Evolutionary conservation across 2,797 vertebrate species (phyloP), one percentile per base, ranked within the genome.

Genomic region (Tachyglossus aculeatus): DNA sequence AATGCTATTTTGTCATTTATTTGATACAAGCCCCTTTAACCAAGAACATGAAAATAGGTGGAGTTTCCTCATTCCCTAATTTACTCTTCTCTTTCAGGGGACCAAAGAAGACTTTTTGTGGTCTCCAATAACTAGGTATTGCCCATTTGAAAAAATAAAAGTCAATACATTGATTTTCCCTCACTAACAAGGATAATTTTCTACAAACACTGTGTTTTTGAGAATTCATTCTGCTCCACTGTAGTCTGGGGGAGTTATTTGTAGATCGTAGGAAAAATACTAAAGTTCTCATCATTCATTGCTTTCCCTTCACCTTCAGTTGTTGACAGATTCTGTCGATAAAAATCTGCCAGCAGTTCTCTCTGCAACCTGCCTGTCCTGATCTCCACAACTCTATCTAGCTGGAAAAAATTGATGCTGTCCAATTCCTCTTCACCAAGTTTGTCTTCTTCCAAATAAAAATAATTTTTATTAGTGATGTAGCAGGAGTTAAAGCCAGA

Each of bases 261-360:
- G 55, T 75, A 58, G 57, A 47, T 45, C 78, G 68, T 61, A 81
- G 57, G 69, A 9, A 43, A 54, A 62, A 62, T 44, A 47, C 33
- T 34, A 54, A 59, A 2, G 9, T 27, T 74, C 47, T 80, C 11
- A 50, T 73, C 19, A 21, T 81, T 77, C 21, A 43, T 10, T 45
- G 41, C 71, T 85, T 73, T 81, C 39, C 58, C 43, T 62, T 85
- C 64, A 90, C 88, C 76, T 92, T 93, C 62, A 92, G 83, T 57
- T 92, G 85, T 51, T 84, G 77, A 57, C 72, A 87, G 84, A 91
- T 90, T 59, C 89, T 52, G 5, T 90, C 90, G 51, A 93, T 95
- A 75, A 96, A 97, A 89, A 93, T 94, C 61, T 86, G 88, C 90
- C 90, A 92, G 84, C 74, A 90, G 81, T 93, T 95, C 73, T 95